Evolutionary conservation across 2,113 vertebrate species (phyloP).

Genomic region (Hiodon alosoides): DNA sequence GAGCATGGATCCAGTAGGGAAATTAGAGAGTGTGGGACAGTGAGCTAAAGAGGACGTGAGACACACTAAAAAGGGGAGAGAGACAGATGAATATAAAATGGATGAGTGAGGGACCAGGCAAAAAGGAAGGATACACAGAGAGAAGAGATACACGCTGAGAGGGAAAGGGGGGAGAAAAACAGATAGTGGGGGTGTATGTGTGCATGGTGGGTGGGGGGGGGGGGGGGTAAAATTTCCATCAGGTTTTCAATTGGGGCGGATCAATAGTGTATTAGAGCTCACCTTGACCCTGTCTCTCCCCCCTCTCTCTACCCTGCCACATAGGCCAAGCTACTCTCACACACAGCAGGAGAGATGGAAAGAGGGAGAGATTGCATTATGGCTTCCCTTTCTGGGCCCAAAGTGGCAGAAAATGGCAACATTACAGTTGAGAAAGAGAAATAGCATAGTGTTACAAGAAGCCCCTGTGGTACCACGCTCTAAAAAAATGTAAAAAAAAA

Average conservation of each 20-base stretch:
- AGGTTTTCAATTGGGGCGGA: constrained; percentile 77
- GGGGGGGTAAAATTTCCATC: constrained; percentile 73
- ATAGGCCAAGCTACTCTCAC: constrained; percentile 68
- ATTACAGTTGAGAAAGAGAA: constrained; percentile 32
- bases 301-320: constrained; percentile 54
- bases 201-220: constrained; percentile 34
- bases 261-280: constrained; percentile 81
- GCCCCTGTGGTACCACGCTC: neutral
- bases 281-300: constrained; percentile 71
- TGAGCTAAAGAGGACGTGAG: neutral
- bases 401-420: constrained; percentile 76
- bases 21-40: neutral
- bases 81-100: neutral
- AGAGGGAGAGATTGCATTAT: constrained; percentile 68
- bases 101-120: constrained; percentile 17
- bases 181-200: constrained; percentile 24
- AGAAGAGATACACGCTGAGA: constrained; percentile 33
- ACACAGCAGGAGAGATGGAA: constrained; percentile 60
- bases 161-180: constrained; percentile 27
- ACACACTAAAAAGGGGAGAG: constrained; percentile 11
- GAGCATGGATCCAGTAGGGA: neutral
- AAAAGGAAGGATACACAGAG: constrained; percentile 25
- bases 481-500: neutral
- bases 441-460: neutral
- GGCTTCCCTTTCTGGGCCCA: constrained; percentile 59